Base-by-base conservation (phyloP, 2,797 vertebrate species). In the Balearica regulorum region DNA sequence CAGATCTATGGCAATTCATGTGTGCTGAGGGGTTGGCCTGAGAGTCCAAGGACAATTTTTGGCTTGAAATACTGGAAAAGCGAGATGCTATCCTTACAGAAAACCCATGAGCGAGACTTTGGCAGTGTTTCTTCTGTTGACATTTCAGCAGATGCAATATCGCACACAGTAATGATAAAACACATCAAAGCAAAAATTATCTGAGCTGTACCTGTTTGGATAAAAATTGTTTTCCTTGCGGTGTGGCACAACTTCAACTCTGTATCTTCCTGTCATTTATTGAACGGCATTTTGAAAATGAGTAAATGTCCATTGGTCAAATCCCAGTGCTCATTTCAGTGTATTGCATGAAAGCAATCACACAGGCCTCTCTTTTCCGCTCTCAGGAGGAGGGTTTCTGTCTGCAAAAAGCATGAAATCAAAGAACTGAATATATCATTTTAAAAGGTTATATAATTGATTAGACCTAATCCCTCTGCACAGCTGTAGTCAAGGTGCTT, bases 311-410 rank as follows among this genome's bases (percentile, higher is more conserved):
- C 95, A 69, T 83, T 83, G 92, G 82, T 18, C 54, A 75, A 82
- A 80, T 95, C 80, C 44, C 83, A 53, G 78, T 18, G 76, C 58
- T 98, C 97, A 97, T 96, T 97, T 99, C 98, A 99, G 98, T 82
- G 98, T 96, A 97, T 90, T n/a, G 98, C 95, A 41, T 90, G 97
- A 98, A 99, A 98, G 83, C 99, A 99, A 97, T 99, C 98, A 66
- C 99, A 99, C 83, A 99, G 98, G 73, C 98, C 98, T 97, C 99
- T 98, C 97, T 98, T 98, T 97, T 99, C 99, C 0, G 98, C 98
- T 98, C 99, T 98, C 98, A 99, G 97, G 84, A 99, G 98, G 94
- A 99, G 98, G 60, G 95, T 98, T 97, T 99, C 99, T 7, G 99
- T 99, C 99, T 99, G 98, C 26, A 78, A 82, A 43, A 53, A 15